phyloP scores from a whole-genome alignment of 2,113 vertebrate species.

The Pelodiscus sinensis region DNA sequence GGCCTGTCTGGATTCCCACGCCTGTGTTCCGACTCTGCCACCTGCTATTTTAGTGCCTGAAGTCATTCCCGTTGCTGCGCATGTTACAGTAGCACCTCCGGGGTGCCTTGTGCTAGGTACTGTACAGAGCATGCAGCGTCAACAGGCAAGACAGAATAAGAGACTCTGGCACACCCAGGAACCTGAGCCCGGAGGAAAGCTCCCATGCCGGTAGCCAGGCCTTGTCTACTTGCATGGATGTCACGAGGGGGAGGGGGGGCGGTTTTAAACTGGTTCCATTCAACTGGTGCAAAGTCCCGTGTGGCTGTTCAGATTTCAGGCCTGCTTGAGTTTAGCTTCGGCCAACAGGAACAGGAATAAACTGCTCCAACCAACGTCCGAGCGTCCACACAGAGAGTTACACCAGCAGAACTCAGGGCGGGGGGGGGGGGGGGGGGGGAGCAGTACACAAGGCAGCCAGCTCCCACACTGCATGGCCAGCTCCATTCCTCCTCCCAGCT shows the following conservation, averaged over 20 bases:
- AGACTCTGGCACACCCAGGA: neutral
- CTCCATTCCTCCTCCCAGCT: neutral
- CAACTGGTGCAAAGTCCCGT: neutral
- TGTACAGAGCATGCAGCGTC: neutral
- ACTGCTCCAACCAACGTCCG: neutral
- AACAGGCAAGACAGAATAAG: neutral
- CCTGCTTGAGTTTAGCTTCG: neutral
- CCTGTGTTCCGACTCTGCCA: neutral
- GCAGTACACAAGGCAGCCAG: neutral
- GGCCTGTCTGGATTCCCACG: neutral
- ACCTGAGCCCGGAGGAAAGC: neutral
- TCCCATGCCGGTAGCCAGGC: neutral
- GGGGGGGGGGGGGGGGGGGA: accelerated
- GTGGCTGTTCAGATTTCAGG: neutral
- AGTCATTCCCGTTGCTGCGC: neutral
- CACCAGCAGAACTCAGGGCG: neutral
- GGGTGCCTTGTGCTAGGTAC: neutral
- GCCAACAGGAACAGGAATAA: neutral
- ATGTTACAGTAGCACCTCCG: neutral
- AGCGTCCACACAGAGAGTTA: neutral
- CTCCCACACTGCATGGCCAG: accelerated
- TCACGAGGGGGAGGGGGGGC: too few species aligned
- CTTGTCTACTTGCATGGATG: neutral
- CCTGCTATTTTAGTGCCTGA: neutral
- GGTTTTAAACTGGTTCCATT: neutral